These are phyloP conservation scores for Grallaria varia DNA, from an alignment of 2,113 vertebrate genomes.

Conservation along the genomic window DNA sequence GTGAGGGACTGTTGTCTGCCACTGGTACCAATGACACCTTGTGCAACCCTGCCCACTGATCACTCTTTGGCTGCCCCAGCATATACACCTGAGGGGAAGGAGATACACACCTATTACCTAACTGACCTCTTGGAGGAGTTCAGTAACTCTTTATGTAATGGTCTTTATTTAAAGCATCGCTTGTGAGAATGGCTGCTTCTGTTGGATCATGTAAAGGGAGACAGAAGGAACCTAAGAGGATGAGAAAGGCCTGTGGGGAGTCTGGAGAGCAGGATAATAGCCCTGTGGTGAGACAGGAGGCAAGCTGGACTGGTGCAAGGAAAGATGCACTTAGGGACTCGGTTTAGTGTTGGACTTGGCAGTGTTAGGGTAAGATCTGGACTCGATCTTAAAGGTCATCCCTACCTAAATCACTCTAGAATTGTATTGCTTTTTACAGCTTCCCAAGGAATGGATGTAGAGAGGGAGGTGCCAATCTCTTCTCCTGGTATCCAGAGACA, in stretches of 20 bases:
- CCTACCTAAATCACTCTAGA: not conserved
- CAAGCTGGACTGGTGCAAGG: not conserved
- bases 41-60: not conserved
- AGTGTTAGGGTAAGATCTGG: not conserved
- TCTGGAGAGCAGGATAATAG: not conserved
- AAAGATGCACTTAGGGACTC: too few relatives aligned
- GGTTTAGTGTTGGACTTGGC: too few relatives aligned
- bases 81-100: not conserved
- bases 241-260: not conserved
- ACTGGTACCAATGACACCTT: not conserved
- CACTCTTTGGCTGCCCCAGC: not conserved
- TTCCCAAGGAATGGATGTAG: not conserved
- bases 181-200: not conserved
- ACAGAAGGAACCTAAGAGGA: not conserved
- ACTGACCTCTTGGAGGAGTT: not conserved
- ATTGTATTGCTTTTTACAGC: not conserved
- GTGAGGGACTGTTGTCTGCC: not conserved
- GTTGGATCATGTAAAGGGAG: not conserved
- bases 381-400: not conserved
- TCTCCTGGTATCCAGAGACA: not conserved
- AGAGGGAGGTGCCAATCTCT: not conserved
- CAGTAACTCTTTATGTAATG: constrained; percentile 14
- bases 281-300: not conserved
- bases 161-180: not conserved
- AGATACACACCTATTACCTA: not conserved